Base-by-base conservation (phyloP, 2,113 vertebrate species). In the Pteropus alecto region DNA sequence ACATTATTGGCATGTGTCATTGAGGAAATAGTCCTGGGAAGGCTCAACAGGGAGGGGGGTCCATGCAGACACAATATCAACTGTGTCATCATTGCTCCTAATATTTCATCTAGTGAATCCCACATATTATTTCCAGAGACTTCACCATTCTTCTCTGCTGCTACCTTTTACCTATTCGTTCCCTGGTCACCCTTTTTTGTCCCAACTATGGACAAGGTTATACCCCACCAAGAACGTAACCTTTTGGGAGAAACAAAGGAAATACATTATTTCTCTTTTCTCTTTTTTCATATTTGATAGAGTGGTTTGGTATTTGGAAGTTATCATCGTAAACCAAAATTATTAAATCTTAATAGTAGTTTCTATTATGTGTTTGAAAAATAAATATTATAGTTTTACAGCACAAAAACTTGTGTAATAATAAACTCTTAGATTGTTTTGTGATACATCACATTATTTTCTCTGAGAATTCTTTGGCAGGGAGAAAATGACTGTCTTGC, bases 281-380 rank as follows among this genome's bases (percentile, higher is more conserved):
- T 76, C 67, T 60, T 88, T 93, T 74, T 33, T 95, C 46, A 21
- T 48, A 46, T 87, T 79, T 93, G 77, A 51, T 86, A 38, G 46
- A 94, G 41, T 78, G 35, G 38, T 67, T 74, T n/a, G 28, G 54
- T 54, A 6, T 93, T 90, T 76, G 7, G 63, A 94, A 8, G 1
- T 54, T 90, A 48, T 85, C 83, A 73, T 87, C 35, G 7, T 58
- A 94, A 87, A 19, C 22, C 30, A 26, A 92, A 73, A 43, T 73
- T 43, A 60, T 89, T 96, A 85, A 90, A 56, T 78, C 24, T 76
- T 38, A 82, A 35, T 92, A n/a, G 9, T 28, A 81, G 74, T 89
- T 91, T 73, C n/a, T 88, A 70, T 30, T 33, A 74, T 9, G 33
- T 90, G 5, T 79, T 92, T 95, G 73, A 92, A 83, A 83, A 92